These are phyloP conservation scores for Phylloscopus collybita DNA, from an alignment of 2,797 vertebrate species.

Conservation along the genomic window DNA sequence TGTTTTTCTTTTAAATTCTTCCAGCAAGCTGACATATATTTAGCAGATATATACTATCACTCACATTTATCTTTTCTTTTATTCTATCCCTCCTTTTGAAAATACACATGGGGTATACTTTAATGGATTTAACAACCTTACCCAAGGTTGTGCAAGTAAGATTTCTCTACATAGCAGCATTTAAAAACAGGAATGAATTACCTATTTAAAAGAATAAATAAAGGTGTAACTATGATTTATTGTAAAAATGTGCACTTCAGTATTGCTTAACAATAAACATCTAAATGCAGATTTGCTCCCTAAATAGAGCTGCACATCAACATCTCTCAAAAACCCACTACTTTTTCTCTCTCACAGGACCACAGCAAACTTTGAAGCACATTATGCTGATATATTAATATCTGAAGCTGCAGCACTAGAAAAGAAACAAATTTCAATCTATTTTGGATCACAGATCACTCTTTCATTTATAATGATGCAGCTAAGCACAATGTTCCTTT, in stretches of 20 bases:
- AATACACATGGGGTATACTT: not conserved
- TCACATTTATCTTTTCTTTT: not conserved
- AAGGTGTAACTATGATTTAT: not conserved
- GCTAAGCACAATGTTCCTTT: not conserved
- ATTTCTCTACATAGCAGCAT: not conserved
- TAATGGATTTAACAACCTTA: not conserved
- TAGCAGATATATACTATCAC: not conserved
- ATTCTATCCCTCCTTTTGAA: not conserved
- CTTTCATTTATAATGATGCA: not conserved
- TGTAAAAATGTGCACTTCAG: not conserved
- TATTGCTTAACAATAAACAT: not conserved
- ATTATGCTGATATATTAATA: not conserved
- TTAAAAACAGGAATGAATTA: not conserved
- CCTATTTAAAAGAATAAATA: not conserved
- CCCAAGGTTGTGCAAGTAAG: not conserved
- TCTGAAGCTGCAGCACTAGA: not conserved
- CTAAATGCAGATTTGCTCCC: not conserved
- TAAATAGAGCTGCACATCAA: not conserved
- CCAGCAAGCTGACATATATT: not conserved
- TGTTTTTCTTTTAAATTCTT: not conserved
- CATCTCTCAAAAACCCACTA: not conserved
- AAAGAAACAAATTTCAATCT: not conserved
- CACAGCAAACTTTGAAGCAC: not conserved
- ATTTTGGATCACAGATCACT: not conserved
- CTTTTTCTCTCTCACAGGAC: not conserved